Conservation (phyloP, 2,113 vertebrate species). For the Macquaria ambigua region DNA sequence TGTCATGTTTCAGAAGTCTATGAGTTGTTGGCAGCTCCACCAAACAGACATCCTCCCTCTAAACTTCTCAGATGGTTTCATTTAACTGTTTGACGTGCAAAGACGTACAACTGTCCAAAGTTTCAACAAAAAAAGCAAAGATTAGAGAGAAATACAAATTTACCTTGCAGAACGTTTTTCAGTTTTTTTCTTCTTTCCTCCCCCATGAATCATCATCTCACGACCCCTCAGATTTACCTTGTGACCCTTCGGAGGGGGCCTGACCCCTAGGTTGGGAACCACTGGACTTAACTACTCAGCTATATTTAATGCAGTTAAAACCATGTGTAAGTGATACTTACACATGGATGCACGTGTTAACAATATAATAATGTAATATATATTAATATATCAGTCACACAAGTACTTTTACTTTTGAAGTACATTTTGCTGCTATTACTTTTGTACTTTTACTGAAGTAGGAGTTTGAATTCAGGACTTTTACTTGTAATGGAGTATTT, state of each 20-base stretch:
- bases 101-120: too few species aligned
- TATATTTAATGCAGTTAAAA: background rate
- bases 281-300: background rate
- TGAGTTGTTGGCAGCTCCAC: too few species aligned
- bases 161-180: background rate
- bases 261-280: background rate
- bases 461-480: background rate
- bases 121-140: too few species aligned
- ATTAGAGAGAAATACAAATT: background rate
- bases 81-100: background rate
- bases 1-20: too few species aligned
- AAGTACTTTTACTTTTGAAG: background rate
- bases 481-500: background rate
- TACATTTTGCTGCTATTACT: too few species aligned
- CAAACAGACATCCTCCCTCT: background rate
- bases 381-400: background rate
- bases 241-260: background rate
- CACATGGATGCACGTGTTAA: background rate
- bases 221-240: background rate
- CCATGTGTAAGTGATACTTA: too few species aligned
- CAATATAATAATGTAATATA: too few species aligned
- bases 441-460: background rate
- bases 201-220: background rate
- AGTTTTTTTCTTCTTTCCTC: background rate
- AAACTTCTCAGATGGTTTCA: background rate